phyloP scores from a whole-genome alignment of 2,797 vertebrate genomes.

The Chelmon rostratus region DNA sequence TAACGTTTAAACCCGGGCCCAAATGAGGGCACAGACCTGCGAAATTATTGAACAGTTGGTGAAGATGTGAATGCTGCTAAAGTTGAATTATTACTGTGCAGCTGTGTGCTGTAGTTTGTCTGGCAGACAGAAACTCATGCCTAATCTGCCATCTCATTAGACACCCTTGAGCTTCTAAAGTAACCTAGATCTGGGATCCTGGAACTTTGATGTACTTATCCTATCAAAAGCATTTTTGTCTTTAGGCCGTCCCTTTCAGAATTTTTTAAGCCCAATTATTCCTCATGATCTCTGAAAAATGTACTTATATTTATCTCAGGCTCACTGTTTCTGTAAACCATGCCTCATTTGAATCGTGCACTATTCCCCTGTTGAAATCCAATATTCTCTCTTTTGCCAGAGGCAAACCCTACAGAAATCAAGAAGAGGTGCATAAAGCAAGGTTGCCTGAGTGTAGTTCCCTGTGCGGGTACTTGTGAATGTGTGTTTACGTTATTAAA shows the following conservation, averaged over 20 bases:
- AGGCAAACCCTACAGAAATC: slow-evolving; percentile 66
- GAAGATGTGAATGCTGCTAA: slow-evolving; percentile 46
- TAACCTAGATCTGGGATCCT: slow-evolving; percentile 75
- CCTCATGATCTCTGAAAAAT: slow-evolving; percentile 71
- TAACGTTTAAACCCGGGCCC: slow-evolving; percentile 45
- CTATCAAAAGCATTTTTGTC: slow-evolving; percentile 79
- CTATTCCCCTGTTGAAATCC: slow-evolving; percentile 59
- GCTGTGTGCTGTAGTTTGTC: slow-evolving; percentile 61
- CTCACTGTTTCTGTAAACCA: slow-evolving; percentile 64
- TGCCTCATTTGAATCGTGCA: slow-evolving; percentile 50
- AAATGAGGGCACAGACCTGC: slow-evolving; percentile 40
- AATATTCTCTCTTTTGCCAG: slow-evolving; percentile 54
- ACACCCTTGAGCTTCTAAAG: slow-evolving; percentile 69
- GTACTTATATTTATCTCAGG: slow-evolving; percentile 69
- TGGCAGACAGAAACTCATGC: slow-evolving; percentile 64
- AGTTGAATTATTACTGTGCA: slow-evolving; percentile 58
- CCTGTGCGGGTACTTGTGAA: slow-evolving; percentile 30
- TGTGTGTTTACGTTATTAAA: slow-evolving; percentile 52
- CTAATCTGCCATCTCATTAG: slow-evolving; percentile 79
- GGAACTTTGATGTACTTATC: slow-evolving; percentile 81
- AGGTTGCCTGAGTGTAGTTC: slow-evolving; percentile 33
- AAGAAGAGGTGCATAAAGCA: slow-evolving; percentile 45
- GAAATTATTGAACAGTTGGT: slow-evolving; percentile 51
- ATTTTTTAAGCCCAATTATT: slow-evolving; percentile 77
- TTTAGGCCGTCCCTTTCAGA: slow-evolving; percentile 70